Conservation (phyloP, 2,797 vertebrate genomes). For the Corythornis leucogaster region DNA sequence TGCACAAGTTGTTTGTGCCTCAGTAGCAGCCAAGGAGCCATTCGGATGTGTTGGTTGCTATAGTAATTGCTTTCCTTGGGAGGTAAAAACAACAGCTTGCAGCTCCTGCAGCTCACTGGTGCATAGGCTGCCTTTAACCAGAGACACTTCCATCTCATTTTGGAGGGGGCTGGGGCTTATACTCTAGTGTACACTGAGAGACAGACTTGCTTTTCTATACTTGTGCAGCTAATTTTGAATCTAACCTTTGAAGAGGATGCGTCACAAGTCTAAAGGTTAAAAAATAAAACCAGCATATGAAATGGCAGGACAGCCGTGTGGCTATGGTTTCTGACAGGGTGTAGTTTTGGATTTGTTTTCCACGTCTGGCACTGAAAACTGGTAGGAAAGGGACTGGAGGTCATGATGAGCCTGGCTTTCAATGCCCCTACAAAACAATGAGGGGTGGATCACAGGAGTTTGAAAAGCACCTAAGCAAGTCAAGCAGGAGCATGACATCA, state of each 20-base stretch:
- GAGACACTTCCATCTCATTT: conserved; percentile 26
- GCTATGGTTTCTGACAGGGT: not conserved
- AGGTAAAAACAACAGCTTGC: conserved; percentile 58
- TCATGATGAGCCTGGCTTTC: not conserved
- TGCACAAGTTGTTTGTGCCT: conserved; percentile 30
- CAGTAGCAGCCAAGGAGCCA: conserved; percentile 33
- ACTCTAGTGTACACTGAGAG: not conserved
- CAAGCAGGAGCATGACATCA: not conserved
- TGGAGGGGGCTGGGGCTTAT: not conserved
- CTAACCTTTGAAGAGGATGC: not conserved
- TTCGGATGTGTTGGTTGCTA: conserved; percentile 62
- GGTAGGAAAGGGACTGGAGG: not conserved
- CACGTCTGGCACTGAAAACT: not conserved
- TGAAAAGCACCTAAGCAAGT: not conserved
- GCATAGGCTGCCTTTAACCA: conserved; percentile 52
- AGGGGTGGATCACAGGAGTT: not conserved
- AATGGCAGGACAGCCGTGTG: not conserved
- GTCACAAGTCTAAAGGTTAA: not conserved
- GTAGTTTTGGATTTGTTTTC: not conserved
- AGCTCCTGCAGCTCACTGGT: conserved; percentile 48
- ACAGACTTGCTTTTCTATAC: not conserved
- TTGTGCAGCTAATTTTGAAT: not conserved
- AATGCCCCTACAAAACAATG: not conserved
- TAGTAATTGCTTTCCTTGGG: conserved; percentile 68
- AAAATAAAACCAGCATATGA: not conserved